These are phyloP conservation scores for Holacanthella duospinosa DNA, from an alignment of 2,888 invertebrate species.

Conservation along the genomic window DNA sequence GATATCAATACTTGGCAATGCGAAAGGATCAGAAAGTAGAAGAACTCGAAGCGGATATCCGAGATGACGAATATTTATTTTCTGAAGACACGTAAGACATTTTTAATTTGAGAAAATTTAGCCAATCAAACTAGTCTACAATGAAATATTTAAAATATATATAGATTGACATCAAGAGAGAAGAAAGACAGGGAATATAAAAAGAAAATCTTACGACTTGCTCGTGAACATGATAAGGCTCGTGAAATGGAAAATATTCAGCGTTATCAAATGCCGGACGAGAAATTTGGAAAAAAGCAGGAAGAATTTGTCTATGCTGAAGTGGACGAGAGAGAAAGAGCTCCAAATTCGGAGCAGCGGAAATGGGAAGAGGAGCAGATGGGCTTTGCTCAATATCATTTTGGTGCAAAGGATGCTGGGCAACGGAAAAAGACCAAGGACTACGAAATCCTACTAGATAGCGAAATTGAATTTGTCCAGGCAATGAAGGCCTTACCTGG, in stretches of 20 bases:
- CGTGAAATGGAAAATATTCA: constrained; percentile 84
- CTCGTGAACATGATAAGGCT: constrained; percentile 91
- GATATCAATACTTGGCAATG: constrained; percentile 88
- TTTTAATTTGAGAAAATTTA: constrained; percentile 6
- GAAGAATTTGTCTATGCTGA: constrained; percentile 47
- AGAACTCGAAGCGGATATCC: constrained; percentile 86
- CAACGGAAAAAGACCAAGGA: constrained; percentile 50
- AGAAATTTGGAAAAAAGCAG: constrained; percentile 37
- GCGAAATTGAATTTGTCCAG: constrained; percentile 96
- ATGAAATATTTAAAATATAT: constrained; percentile 22
- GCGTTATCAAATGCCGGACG: constrained; percentile 88
- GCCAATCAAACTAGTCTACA: neutral
- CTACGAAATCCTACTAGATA: constrained; percentile 86
- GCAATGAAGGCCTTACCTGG: constrained; percentile 67
- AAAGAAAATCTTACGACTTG: constrained; percentile 75
- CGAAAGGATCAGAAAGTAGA: constrained; percentile 91
- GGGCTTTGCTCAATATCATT: constrained; percentile 78
- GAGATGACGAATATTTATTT: constrained; percentile 92
- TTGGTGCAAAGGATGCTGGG: constrained; percentile 78
- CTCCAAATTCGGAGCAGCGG: constrained; percentile 52
- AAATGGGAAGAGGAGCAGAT: constrained; percentile 98
- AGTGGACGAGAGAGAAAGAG: constrained; percentile 70
- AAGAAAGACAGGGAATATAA: constrained; percentile 76
- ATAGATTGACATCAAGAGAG: constrained; percentile 75
- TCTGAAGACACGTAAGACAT: constrained; percentile 67